Evolutionary conservation across 2,797 vertebrate genomes (phyloP).

Genomic region (Brachymystax lenok): DNA sequence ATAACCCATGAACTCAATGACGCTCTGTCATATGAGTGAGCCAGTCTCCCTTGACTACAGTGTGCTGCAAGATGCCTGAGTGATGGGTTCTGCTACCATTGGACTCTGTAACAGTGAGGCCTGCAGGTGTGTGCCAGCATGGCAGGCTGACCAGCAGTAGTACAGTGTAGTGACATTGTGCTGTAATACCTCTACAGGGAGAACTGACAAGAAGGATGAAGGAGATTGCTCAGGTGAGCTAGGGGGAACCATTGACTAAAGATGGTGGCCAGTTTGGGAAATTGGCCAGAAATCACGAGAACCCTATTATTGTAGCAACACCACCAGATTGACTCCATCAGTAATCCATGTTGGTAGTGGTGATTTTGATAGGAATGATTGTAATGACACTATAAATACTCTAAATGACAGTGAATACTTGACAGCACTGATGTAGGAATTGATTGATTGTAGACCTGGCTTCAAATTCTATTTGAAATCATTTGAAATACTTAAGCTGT

Average conservation of each 20-base stretch:
- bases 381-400: not conserved
- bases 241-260: constrained; percentile 26
- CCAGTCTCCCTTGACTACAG: not conserved
- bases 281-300: not conserved
- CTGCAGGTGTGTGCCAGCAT: constrained; percentile 14
- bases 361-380: not conserved
- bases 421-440: too few species aligned
- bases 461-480: too few species aligned
- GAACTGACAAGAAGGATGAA: constrained; percentile 57
- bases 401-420: not conserved
- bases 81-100: not conserved
- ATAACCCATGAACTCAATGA: not conserved
- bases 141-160: not conserved
- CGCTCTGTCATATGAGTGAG: not conserved
- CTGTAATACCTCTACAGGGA: constrained; percentile 61
- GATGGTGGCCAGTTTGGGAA: not conserved
- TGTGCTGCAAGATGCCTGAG: too few species aligned
- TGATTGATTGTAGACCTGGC: too few species aligned
- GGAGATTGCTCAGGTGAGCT: constrained; percentile 64
- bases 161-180: constrained; percentile 52
- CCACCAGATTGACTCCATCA: not conserved
- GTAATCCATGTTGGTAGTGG: not conserved
- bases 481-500: too few species aligned
- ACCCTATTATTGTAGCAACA: not conserved
- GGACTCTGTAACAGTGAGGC: not conserved